Evolutionary conservation across 2,888 invertebrate species (phyloP), one percentile per base, ranked within the genome.

Genomic region (Microctonus hyperodae): DNA sequence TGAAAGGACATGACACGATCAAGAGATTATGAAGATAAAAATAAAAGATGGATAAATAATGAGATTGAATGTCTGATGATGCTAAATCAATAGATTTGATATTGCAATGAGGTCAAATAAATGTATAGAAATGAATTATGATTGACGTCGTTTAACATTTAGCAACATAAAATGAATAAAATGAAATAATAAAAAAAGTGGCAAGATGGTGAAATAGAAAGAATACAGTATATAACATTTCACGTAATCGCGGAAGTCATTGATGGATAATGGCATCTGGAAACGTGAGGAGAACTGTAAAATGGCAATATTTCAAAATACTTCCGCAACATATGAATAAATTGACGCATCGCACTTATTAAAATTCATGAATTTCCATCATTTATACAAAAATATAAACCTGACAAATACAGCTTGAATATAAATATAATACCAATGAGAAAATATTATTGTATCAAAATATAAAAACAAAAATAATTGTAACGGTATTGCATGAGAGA

Each of bases 181-280:
- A 28, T 28, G 28, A 7, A 3, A 31, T 23, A 40, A 40, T 5
- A 37, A 58, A 23, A 58, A 23, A 35, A n/a, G 11, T 20, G 16
- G 35, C 9, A 10, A 16, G 33, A 56, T n/a, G 33, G 20, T 10
- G 35, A 25, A 44, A 20, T 10, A 59, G 5, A 23, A 40, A 16
- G 23, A 44, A 59, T 5, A 23, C 40, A 16, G 23, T 28, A 33
- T 10, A 44, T 1, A 44, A 5, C 16, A 1, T 44, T 16, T 6
- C 20, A 44, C 16, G 20, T 59, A 60, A 60, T 60, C 33, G 50
- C 22, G 48, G 33, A 31, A 60, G 58, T 58, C 58, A 58, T 58
- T 23, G 40, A 40, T 23, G n/a, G 37, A n/a, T 58, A 58, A 58
- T 58, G 23, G 37, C 25, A 37, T 58, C 23, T 9, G 58, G 22